These are phyloP conservation scores for Probaryconus sp. DNA, from an alignment of 1,140 invertebrate genomes.

Conservation along the genomic window DNA sequence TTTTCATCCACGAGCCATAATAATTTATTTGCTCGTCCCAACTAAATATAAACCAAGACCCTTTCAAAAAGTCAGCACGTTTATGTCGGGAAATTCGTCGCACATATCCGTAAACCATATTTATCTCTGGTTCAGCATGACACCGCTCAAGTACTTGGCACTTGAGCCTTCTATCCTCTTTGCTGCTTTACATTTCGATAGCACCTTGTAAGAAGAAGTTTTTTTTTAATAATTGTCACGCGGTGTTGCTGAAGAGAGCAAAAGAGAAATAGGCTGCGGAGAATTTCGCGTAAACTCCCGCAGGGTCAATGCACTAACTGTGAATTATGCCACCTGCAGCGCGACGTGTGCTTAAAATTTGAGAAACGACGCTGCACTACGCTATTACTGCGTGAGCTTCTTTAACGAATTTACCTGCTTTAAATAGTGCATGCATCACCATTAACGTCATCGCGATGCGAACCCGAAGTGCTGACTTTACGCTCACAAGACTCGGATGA, in stretches of 20 bases:
- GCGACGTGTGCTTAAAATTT: constrained; percentile 59
- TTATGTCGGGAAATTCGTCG: too few species aligned
- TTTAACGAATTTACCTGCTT: constrained; percentile 56
- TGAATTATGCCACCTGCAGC: constrained; percentile 61
- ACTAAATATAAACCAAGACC: too few species aligned
- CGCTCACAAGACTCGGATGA: constrained; percentile 39
- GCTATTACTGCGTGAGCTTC: constrained; percentile 36
- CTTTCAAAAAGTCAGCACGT: too few species aligned
- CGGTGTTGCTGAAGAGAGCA: constrained; percentile 25
- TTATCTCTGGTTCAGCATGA: constrained; percentile 30
- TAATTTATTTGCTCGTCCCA: too few species aligned
- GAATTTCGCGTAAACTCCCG: constrained; percentile 53
- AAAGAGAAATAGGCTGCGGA: constrained; percentile 61
- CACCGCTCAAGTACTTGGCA: constrained; percentile 24
- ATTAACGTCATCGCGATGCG: constrained; percentile 59
- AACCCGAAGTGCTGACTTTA: constrained; percentile 50
- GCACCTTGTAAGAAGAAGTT: constrained; percentile 16
- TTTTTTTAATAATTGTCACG: constrained; percentile 55
- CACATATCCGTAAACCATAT: constrained; percentile 2
- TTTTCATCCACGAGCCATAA: too few species aligned
- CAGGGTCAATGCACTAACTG: constrained; percentile 58
- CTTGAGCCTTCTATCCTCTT: background rate
- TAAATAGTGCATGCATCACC: constrained; percentile 61
- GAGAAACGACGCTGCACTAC: constrained; percentile 40
- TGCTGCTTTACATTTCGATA: constrained; percentile 3